These are phyloP conservation scores for Lasioglossum calceatum DNA, from an alignment of 2,888 invertebrate species.

Conservation along the genomic window DNA sequence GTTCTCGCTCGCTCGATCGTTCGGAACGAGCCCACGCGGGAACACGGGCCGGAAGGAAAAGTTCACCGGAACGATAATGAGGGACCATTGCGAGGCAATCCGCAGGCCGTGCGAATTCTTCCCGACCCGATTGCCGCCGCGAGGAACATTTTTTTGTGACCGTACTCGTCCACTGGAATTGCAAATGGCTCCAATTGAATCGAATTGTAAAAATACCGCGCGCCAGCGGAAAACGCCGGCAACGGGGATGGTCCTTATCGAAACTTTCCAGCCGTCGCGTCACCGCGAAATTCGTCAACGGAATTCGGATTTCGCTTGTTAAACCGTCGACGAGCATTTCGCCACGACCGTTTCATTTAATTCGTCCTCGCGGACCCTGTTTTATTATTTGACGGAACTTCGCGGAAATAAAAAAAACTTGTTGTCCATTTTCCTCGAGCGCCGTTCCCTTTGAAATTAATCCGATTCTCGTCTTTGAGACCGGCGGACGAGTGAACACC, in stretches of 20 bases:
- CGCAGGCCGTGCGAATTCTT: background rate
- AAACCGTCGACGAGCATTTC: background rate
- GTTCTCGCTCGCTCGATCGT: background rate
- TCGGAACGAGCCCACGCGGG: background rate
- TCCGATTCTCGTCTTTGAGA: conserved; percentile 27
- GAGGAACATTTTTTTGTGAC: background rate
- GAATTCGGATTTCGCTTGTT: background rate
- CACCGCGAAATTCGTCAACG: background rate
- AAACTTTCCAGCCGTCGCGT: background rate
- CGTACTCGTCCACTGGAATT: background rate
- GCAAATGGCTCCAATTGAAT: conserved; percentile 11
- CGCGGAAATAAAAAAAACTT: background rate
- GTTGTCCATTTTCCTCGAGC: conserved; percentile 17
- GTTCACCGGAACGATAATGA: conserved; percentile 10
- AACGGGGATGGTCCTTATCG: background rate
- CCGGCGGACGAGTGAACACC: background rate
- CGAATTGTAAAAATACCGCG: conserved; percentile 3
- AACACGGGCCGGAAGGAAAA: background rate
- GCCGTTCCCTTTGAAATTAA: conserved; percentile 8
- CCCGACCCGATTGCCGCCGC: background rate
- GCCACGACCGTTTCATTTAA: background rate
- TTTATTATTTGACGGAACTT: background rate
- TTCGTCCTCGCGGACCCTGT: background rate
- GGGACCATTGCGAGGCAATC: background rate
- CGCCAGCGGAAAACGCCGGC: background rate